phyloP scores from a whole-genome alignment of 2,113 vertebrate genomes.

The Megaceryle torquata region DNA sequence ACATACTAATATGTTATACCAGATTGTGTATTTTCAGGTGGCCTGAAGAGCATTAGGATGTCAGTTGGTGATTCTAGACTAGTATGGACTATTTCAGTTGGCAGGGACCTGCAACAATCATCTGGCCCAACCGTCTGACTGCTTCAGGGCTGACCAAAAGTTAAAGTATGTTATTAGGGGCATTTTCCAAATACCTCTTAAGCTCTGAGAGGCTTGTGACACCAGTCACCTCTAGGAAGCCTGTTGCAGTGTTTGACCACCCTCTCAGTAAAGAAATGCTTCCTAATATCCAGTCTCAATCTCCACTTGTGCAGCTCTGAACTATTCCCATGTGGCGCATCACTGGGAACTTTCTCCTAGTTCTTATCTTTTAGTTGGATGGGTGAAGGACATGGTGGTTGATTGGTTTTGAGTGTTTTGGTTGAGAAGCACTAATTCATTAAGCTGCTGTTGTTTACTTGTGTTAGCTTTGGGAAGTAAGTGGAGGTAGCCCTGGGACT shows the following conservation, averaged over 20 bases:
- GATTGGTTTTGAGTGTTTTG: not conserved
- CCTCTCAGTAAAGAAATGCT: not conserved
- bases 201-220: not conserved
- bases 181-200: not conserved
- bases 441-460: not conserved
- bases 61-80: not conserved
- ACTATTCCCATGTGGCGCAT: not conserved
- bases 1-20: rapidly evolving
- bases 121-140: not conserved
- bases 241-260: not conserved
- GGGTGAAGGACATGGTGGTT: not conserved
- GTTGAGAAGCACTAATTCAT: not conserved
- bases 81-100: not conserved
- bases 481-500: not conserved
- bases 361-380: not conserved
- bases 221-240: not conserved
- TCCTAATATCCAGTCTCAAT: not conserved
- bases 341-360: not conserved
- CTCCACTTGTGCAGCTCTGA: not conserved
- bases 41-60: not conserved
- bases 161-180: not conserved
- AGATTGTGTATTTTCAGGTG: not conserved
- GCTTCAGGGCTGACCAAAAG: not conserved
- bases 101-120: not conserved
- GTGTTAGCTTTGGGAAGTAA: not conserved